phyloP scores from a whole-genome alignment of 2,797 vertebrate genomes.

The Sarcoramphus papa region DNA sequence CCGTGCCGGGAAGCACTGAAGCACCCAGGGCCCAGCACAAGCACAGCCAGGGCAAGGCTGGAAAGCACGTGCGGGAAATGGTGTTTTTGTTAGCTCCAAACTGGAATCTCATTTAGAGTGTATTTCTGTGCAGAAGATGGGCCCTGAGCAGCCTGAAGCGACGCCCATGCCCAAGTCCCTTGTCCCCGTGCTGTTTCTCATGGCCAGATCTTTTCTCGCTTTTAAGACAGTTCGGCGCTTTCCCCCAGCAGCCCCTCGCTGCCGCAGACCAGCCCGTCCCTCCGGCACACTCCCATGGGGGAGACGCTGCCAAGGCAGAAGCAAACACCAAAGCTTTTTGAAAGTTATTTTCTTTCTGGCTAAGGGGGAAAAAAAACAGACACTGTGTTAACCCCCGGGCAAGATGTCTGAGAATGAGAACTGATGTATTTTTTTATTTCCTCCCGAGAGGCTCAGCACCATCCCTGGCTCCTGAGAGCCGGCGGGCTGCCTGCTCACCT shows the following conservation, averaged over 20 bases:
- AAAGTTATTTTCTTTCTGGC: not conserved
- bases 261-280: not conserved
- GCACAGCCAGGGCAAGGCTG: not conserved
- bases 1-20: rapidly evolving
- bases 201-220: not conserved
- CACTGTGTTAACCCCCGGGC: not conserved
- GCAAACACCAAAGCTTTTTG: not conserved
- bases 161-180: rapidly evolving
- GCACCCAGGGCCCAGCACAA: rapidly evolving
- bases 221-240: no score
- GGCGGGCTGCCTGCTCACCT: rapidly evolving
- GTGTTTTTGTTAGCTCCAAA: not conserved
- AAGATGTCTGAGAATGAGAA: not conserved
- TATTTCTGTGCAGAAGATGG: rapidly evolving
- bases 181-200: rapidly evolving
- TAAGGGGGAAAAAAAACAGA: not conserved
- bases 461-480: not conserved
- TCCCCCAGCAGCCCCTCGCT: not conserved
- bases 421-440: not conserved
- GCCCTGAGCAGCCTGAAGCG: rapidly evolving
- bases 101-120: rapidly evolving
- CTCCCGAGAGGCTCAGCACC: not conserved
- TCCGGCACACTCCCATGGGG: rapidly evolving
- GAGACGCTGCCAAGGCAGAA: not conserved
- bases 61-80: rapidly evolving